A percentile compares a stretch with the other conserved stretches of the same genome.
These are phyloP conservation scores for Typhlomys cinereus DNA, from an alignment of 2,113 vertebrate species.

Conservation along the genomic window DNA sequence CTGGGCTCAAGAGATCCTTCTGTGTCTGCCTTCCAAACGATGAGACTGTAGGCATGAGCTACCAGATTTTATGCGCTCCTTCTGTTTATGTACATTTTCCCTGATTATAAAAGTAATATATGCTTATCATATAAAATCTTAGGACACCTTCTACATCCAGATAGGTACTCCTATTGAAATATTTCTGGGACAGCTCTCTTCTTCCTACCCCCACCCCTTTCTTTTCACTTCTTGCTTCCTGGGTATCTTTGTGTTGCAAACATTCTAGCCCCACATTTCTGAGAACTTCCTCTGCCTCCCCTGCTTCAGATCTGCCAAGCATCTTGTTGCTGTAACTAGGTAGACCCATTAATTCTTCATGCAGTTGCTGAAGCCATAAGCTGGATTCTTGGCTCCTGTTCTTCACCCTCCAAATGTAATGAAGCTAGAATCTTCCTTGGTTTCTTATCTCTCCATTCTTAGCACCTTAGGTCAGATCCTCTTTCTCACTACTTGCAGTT, in stretches of 20 bases:
- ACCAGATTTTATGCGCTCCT: not conserved
- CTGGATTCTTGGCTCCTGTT: not conserved
- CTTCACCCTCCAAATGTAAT: not conserved
- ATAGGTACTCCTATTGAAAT: not conserved
- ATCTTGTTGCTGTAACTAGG: not conserved
- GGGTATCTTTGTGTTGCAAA: not conserved
- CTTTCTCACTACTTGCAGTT: not conserved
- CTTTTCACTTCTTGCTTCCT: not conserved
- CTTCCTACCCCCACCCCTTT: not conserved
- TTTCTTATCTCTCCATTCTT: not conserved
- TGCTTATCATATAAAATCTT: not conserved
- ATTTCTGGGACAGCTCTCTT: not conserved
- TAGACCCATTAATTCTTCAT: not conserved
- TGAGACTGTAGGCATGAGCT: not conserved
- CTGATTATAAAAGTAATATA: not conserved
- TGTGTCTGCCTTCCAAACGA: not conserved
- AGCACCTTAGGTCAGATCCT: not conserved
- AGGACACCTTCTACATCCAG: not conserved
- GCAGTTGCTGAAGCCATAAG: not conserved
- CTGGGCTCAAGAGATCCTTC: too few species aligned
- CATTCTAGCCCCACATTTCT: not conserved
- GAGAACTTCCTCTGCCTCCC: not conserved
- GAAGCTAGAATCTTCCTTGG: not conserved
- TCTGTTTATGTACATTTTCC: not conserved
- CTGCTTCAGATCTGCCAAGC: not conserved